A percentile compares a stretch with the other conserved stretches of the same genome.
Conservation (phyloP, 2,888 invertebrate genomes). For the Pristionchus exspectatus region DNA sequence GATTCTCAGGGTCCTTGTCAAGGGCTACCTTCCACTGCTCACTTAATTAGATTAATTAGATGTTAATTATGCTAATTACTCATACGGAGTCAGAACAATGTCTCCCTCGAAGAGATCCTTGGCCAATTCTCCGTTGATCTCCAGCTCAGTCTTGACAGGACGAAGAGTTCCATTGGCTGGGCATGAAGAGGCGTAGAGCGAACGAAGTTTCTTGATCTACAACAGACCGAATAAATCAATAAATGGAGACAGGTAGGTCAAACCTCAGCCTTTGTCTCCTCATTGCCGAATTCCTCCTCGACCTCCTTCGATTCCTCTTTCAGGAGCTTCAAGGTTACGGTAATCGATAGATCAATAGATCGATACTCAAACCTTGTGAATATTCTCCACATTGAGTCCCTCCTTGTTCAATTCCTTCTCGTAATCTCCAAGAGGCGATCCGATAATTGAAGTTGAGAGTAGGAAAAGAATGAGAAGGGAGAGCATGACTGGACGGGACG, state of each 20-base stretch:
- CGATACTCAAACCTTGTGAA: neutral
- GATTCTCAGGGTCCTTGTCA: neutral
- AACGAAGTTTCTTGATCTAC: neutral
- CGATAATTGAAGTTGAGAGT: too few relatives aligned
- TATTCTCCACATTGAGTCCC: neutral
- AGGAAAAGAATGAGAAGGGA: neutral
- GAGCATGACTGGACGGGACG: neutral
- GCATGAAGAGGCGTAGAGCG: neutral
- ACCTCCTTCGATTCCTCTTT: neutral
- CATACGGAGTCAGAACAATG: conserved; percentile 17
- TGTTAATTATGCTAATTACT: neutral
- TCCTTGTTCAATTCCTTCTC: conserved; percentile 37
- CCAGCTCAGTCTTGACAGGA: neutral
- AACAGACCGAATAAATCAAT: neutral
- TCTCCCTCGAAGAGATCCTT: conserved; percentile 42
- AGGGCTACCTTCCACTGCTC: neutral
- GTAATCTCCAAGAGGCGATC: neutral
- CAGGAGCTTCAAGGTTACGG: neutral
- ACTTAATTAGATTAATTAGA: neutral
- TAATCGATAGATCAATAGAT: neutral
- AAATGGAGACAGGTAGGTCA: neutral
- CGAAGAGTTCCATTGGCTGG: neutral
- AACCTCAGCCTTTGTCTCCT: neutral
- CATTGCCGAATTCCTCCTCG: conserved; percentile 1
- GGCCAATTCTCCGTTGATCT: conserved; percentile 17